Percentiles rank a stretch among this genome's conserved stretches.
These are phyloP conservation scores for Falco columbarius DNA, from an alignment of 2,797 vertebrate genomes.

Conservation along the genomic window DNA sequence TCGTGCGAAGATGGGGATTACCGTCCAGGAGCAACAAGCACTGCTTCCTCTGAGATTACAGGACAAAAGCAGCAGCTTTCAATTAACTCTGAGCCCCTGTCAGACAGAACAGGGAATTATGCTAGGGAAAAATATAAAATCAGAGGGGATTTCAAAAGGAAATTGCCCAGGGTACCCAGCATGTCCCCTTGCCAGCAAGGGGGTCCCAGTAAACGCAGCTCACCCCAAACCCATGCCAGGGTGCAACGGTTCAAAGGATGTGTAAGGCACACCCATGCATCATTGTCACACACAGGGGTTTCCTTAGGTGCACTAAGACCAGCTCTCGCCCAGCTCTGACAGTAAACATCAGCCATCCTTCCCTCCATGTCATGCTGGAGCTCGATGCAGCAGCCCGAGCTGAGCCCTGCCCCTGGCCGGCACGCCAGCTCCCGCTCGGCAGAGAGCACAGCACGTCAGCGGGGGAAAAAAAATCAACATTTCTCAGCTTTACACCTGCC, in stretches of 20 bases:
- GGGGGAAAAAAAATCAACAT: neutral
- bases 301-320: neutral
- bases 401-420: neutral
- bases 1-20: neutral
- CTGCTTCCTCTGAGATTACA: neutral
- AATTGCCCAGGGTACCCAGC: neutral
- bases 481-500: slow-evolving; percentile 47
- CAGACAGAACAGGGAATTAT: neutral
- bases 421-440: neutral
- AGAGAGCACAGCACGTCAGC: neutral
- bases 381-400: neutral
- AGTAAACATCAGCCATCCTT: neutral
- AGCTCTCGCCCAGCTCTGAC: neutral
- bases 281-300: neutral
- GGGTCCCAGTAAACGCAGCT: neutral
- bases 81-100: neutral
- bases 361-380: neutral
- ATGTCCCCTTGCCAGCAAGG: neutral
- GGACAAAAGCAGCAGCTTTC: slow-evolving; percentile 40
- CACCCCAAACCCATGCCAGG: fast-evolving
- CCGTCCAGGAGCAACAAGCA: slow-evolving; percentile 11
- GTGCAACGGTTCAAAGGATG: neutral
- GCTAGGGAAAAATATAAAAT: neutral
- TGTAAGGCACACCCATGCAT: neutral
- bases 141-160: neutral